Base-by-base conservation (phyloP, 2,797 vertebrate species). In the Anas georgica region DNA sequence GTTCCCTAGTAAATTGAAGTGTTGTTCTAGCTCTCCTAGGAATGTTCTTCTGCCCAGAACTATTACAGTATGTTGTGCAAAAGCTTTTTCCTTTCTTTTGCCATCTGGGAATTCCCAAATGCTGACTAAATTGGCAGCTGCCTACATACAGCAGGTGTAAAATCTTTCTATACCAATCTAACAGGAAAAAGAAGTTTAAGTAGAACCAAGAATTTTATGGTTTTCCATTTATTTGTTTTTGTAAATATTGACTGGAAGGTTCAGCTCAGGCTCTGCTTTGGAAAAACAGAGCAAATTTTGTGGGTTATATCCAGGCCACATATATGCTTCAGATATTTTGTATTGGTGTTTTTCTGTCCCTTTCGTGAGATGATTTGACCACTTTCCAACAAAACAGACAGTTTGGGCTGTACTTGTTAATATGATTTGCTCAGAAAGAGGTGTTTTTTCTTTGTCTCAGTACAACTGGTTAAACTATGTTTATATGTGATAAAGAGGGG, bases 31-130 rank as follows among this genome's bases (percentile, higher is more conserved):
- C 35, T 92, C 63, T 88, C 59, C 63, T 73, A 90, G 77, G 69
- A 92, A 82, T 25, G 37, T 23, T 92, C 60, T 83, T 77, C 59
- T 83, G 33, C 69, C 28, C 50, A 88, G 35, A 95, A 91, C n/a
- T 62, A 68, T 33, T 90, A 39, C 18, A 68, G 46, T 12, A 33
- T 46, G 13, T 67, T 87, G 46, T 88, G 46, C 46, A 88, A 66
- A 88, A 88, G 33, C 59, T 88, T 87, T 91, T 70, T 92, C 62
- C 39, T 91, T 81, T 55, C 86, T 83, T 86, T 37, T 45, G 50
- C 39, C 89, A 73, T 88, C 83, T 88, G 92, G 67, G 85, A 39
- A 84, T 90, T 91, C 73, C 83, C 85, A 88, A 92, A 86, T 31
- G 35, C 66, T 91, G 70, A 69, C 76, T 93, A 67, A 86, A 69